phyloP scores from a whole-genome alignment of 2,888 invertebrate genomes.

The Heliconius erato region DNA sequence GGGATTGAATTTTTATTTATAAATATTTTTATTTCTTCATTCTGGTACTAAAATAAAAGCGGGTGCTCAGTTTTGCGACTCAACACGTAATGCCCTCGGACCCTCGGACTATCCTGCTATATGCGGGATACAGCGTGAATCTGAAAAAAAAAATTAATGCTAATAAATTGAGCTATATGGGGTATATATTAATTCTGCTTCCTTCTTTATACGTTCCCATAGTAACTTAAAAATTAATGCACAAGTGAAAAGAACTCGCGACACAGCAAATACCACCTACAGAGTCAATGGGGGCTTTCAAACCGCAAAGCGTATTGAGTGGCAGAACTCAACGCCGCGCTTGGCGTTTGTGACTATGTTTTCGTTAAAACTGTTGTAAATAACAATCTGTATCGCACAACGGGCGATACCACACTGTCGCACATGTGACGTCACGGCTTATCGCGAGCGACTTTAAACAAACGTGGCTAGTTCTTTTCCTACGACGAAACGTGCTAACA shows the following conservation, averaged over 20 bases:
- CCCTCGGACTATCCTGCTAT: no score
- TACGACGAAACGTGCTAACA: slow-evolving; percentile 22
- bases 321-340: no score
- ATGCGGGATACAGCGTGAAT: no score
- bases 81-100: no score
- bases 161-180: no score
- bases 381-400: background rate
- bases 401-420: slow-evolving; percentile 14
- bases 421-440: slow-evolving; percentile 40
- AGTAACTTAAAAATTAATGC: background rate
- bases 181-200: background rate
- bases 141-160: no score
- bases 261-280: background rate
- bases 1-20: no score
- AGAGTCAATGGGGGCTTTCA: background rate
- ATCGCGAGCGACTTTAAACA: slow-evolving; percentile 38
- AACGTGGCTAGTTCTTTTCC: slow-evolving; percentile 42
- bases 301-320: background rate
- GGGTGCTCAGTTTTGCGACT: no score
- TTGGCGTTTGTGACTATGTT: background rate
- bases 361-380: slow-evolving; percentile 10
- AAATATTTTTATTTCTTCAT: no score
- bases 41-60: no score
- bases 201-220: background rate
- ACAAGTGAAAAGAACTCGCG: background rate